Conservation (phyloP, 2,113 vertebrate genomes). For the Mugil cephalus region DNA sequence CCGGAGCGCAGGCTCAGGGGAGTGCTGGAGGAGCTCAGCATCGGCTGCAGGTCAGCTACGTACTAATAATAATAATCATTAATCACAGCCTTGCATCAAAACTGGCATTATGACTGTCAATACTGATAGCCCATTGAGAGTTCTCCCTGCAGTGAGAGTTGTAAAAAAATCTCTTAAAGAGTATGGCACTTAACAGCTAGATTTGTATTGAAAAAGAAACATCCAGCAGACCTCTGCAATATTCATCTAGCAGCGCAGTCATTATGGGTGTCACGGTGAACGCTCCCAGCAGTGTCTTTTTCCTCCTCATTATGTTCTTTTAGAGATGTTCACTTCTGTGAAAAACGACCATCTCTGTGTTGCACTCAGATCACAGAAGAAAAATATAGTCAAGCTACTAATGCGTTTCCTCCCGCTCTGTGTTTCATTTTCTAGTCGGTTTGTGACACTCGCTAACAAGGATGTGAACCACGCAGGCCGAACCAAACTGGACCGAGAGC, state of each 20-base stretch:
- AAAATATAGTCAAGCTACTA: neutral
- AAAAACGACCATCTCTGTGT: neutral
- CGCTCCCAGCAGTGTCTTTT: neutral
- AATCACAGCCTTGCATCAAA: conserved; percentile 14
- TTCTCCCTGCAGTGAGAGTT: neutral
- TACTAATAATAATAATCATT: conserved; percentile 12
- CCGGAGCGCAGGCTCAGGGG: conserved; percentile 95
- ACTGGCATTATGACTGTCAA: neutral
- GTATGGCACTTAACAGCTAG: neutral
- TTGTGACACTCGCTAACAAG: conserved; percentile 91
- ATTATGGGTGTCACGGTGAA: conserved; percentile 15
- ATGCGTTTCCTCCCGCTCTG: neutral
- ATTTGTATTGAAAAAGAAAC: neutral
- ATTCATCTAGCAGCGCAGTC: conserved; percentile 24
- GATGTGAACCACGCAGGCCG: conserved; percentile 89
- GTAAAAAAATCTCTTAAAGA: neutral
- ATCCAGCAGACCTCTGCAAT: neutral
- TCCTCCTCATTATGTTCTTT: neutral
- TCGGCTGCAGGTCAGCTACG: conserved; percentile 88
- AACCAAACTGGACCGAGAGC: conserved; percentile 93
- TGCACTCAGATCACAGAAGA: neutral
- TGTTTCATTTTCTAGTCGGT: conserved; percentile 83
- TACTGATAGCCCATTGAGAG: neutral
- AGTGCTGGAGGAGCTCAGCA: conserved; percentile 93
- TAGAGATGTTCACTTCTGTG: neutral